Percentiles rank a stretch among this genome's conserved stretches.
Conservation (phyloP, 1,140 invertebrate genomes). For the Spodoptera frugiperda region DNA sequence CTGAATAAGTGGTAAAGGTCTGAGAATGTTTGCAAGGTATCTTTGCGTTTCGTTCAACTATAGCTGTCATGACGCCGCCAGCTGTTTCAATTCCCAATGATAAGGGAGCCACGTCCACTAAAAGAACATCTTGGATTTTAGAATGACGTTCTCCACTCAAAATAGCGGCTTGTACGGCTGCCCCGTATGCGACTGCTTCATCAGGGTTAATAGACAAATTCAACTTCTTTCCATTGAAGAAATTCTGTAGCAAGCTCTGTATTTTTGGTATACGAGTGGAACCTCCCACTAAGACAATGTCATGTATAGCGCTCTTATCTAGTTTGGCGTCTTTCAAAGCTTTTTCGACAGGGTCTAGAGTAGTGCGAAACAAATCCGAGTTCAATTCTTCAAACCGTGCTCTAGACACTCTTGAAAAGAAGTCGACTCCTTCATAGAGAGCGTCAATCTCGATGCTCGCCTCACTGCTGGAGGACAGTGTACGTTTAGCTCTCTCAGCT, state of each 20-base stretch:
- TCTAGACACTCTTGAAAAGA: conserved; percentile 82
- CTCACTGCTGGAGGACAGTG: conserved; percentile 85
- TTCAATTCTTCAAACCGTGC: conserved; percentile 86
- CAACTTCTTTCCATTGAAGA: conserved; percentile 82
- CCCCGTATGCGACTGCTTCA: conserved; percentile 85
- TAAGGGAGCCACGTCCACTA: conserved; percentile 86
- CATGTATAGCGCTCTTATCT: conserved; percentile 89
- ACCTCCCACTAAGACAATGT: conserved; percentile 91
- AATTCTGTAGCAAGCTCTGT: conserved; percentile 83
- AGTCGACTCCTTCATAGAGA: conserved; percentile 83
- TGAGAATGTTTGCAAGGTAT: conserved; percentile 89
- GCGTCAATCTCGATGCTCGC: conserved; percentile 86
- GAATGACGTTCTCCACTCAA: conserved; percentile 86
- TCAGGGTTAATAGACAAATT: conserved; percentile 86
- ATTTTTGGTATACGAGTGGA: conserved; percentile 89
- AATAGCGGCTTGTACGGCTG: conserved; percentile 84
- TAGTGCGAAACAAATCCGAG: conserved; percentile 83
- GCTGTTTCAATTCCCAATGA: conserved; percentile 88
- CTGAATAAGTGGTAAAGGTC: conserved; percentile 89
- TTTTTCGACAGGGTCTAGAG: conserved; percentile 86
- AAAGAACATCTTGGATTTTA: conserved; percentile 85
- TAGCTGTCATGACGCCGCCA: conserved; percentile 88
- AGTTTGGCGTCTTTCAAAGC: conserved; percentile 89
- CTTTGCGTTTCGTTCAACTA: conserved; percentile 87
- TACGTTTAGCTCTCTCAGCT: conserved; percentile 87